Base-by-base conservation (phyloP, 1,140 invertebrate genomes). In the Pogonomyrmex californicus region DNA sequence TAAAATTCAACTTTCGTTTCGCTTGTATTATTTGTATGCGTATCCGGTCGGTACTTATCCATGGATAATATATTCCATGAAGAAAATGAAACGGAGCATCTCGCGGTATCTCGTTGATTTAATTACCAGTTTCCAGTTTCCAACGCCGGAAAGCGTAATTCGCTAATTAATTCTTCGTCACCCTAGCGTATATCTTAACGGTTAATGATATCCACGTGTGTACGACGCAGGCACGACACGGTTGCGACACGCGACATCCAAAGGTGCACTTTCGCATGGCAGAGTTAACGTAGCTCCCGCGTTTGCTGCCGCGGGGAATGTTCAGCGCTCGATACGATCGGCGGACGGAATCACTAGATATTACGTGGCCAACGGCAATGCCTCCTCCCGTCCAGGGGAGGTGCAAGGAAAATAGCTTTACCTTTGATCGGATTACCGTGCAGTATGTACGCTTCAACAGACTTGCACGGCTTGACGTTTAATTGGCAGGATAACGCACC, bases 311-410 rank as follows among this genome's bases (percentile, higher is more conserved):
- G 81, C 68, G 77, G 71, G 70, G 87, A 89, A 91, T 85, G 86
- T 87, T 63, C 44, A 76, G 62, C 73, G 86, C 63, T 78, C 86
- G 89, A 90, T 90, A 90, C 63, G 81, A 90, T 90, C 89, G 36
- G 86, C 63, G 89, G 73, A 90, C 87, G 63, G 77, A 88, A 76
- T 86, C 81, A 56, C 86, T 71, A 88, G 89, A 90, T 90, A 90
- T 79, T 81, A 56, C 86, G 49, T 56, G 86, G 36, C 56, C 78
- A 58, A 38, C 71, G 60, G 73, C 76, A 60, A 56, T 83, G 58
- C 85, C 65, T 81, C 62, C 87, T 66, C 65, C 56, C 38, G 49
- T 85, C 65, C 14, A 62, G 30, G 38, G 30, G 23, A 30, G 56
- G 7, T 60, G 38, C 54, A 51, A 33, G 73, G 14, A 12, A 30